Percentiles rank a stretch among this genome's conserved stretches.
phyloP scores from a whole-genome alignment of 2,113 vertebrate genomes.

The Osmerus eperlanus region DNA sequence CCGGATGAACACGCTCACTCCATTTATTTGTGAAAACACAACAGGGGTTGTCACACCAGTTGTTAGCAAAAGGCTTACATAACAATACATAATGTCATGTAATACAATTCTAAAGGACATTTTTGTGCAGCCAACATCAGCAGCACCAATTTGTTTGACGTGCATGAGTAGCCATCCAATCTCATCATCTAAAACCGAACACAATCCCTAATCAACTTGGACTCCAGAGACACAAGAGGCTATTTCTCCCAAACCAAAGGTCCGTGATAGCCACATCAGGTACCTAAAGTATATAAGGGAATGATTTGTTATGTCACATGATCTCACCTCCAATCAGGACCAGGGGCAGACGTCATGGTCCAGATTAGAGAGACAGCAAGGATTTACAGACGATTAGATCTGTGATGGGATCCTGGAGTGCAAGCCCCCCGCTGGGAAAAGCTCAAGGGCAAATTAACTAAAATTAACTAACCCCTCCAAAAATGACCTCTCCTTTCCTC shows the following conservation, averaged over 20 bases:
- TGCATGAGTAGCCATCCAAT: too few species aligned
- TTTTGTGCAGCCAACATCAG: too few species aligned
- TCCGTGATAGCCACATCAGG: not conserved
- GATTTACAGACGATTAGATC: constrained; percentile 43
- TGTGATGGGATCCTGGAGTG: constrained; percentile 17
- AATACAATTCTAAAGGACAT: too few species aligned
- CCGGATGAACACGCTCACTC: constrained; percentile 22
- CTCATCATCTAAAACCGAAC: too few species aligned
- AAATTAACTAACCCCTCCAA: not conserved
- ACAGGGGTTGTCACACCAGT: not conserved
- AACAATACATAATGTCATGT: not conserved
- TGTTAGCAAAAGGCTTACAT: not conserved
- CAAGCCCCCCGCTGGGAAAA: not conserved
- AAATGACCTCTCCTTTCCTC: not conserved
- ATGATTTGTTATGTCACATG: not conserved
- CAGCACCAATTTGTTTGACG: too few species aligned
- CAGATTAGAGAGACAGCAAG: constrained; percentile 34
- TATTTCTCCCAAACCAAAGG: not conserved
- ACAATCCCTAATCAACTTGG: not conserved
- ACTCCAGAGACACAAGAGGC: not conserved
- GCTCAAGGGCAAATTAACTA: constrained; percentile 19
- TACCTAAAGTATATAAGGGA: not conserved
- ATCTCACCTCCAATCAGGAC: not conserved
- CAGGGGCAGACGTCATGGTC: constrained; percentile 18
- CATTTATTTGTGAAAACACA: constrained; percentile 1